Conservation (phyloP, 1,140 invertebrate species). For the Propsilocerus akamusi region DNA sequence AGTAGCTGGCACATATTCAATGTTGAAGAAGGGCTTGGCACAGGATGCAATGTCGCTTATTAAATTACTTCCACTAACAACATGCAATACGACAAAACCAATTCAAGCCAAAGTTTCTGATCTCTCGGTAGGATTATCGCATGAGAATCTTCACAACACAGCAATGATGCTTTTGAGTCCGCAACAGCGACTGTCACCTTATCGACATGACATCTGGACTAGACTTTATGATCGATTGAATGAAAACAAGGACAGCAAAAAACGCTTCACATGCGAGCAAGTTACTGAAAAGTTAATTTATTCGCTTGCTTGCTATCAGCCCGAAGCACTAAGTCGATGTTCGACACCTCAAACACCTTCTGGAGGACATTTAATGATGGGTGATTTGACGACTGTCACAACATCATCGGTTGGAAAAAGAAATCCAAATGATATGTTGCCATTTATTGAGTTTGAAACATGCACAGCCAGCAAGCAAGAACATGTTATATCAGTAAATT, state of each 20-base stretch:
- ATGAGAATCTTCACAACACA: slow-evolving; percentile 58
- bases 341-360: slow-evolving; percentile 60
- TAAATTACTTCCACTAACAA: slow-evolving; percentile 49
- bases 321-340: slow-evolving; percentile 63
- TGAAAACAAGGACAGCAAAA: slow-evolving; percentile 29
- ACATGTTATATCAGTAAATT: slow-evolving; percentile 67
- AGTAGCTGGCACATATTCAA: slow-evolving; percentile 45
- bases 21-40: slow-evolving; percentile 49
- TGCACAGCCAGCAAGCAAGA: slow-evolving; percentile 74
- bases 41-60: slow-evolving; percentile 43
- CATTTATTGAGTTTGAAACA: slow-evolving; percentile 64
- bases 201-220: slow-evolving; percentile 64
- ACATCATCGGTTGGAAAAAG: slow-evolving; percentile 25
- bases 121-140: slow-evolving; percentile 22
- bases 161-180: slow-evolving; percentile 65
- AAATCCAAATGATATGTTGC: slow-evolving; percentile 33
- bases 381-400: slow-evolving; percentile 25
- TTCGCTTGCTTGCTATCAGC: slow-evolving; percentile 63
- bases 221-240: slow-evolving; percentile 52
- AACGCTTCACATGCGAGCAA: slow-evolving; percentile 42
- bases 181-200: slow-evolving; percentile 57
- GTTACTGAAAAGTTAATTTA: slow-evolving; percentile 57
- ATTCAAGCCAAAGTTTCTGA: slow-evolving; percentile 19
- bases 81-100: slow-evolving; percentile 22
- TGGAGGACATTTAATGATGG: slow-evolving; percentile 27